Evolutionary conservation across 2,113 vertebrate genomes (phyloP), one percentile per base, ranked within the genome.

Genomic region (Equus przewalskii): DNA sequence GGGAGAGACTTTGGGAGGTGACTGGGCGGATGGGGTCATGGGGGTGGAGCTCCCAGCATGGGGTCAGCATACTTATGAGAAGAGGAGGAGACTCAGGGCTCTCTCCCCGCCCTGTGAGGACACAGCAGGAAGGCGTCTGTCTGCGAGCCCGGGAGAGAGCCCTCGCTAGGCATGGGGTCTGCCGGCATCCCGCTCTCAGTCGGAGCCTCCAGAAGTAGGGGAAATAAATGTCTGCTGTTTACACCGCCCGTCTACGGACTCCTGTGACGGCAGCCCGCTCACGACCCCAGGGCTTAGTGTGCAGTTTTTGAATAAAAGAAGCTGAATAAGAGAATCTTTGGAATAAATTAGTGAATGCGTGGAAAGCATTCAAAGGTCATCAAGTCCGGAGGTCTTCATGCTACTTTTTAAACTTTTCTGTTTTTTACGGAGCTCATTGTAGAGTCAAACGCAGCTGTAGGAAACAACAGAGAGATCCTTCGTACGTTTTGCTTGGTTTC

Each of bases 201-300:
- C 33, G 18, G 6, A 10, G 82, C 21, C 44, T 9, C 44, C 26
- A 21, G 36, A 46, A 19, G 26, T 12, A 36, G 19, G 80, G 64
- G 58, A 19, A 7, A 7, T 7, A 16, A 46, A 13, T 5, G 21
- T 41, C 26, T 44, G 80, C 1, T 30, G 81, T 13, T 44, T 18
- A 21, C 30, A 15, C 10, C 16, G 15, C 46, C 33, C 10, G 2
- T 36, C 19, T 0, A 9, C 15, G 21, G 36, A 3, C 3, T n/a
- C 41, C 44, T 16, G 46, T 33, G 4, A 44, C 3, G 36, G 36
- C 13, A 14, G 28, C 51, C 89, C 21, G 2, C 36, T 3, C 36
- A 33, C 19, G 5, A 67, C n/a, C 54, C 9, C 6, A 7, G 41
- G 16, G 91, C n/a, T 41, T 46, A 24, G 13, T 14, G 30, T 9